Evolutionary conservation across 2,888 invertebrate genomes (phyloP), one percentile per base, ranked within the genome.

Genomic region (Perizoma affinitatum): DNA sequence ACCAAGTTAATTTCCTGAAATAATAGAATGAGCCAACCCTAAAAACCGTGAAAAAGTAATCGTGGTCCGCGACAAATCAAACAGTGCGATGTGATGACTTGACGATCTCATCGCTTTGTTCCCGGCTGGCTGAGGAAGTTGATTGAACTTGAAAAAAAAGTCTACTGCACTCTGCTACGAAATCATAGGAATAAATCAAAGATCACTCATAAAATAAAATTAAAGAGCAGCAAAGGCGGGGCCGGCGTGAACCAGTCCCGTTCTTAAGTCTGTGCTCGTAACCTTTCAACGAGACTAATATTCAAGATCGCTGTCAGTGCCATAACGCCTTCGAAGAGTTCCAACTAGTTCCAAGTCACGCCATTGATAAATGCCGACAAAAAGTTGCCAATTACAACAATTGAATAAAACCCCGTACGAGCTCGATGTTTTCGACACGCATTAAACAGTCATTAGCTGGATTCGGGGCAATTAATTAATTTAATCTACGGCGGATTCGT

Each of bases 361-460:
- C 71, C 71, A 75, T 68, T 78, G 76, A 81, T 79, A 78, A 76
- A 83, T 80, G 74, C 69, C 69, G 62, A 79, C 76, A 83, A 82
- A 81, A 61, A 86, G 80, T 72, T n/a, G 69, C 69, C 81, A 85
- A 86, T 84, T 84, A 84, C 74, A 82, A 82, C 79, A 82, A 82
- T 84, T 80, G 82, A 82, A 82, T 77, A 77, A 78, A 73, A 72
- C 73, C 66, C 65, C 68, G 70, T 70, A 70, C 69, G 66, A 69
- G 71, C 76, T 69, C 52, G 59, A 66, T 75, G 71, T 74, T 78
- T 80, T 79, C 69, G 74, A 76, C 73, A 76, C 79, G 81, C 80
- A 82, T 83, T 82, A 80, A 80, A 80, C 72, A 81, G 77, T 79
- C 82, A 84, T 86, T 87, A 86, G 76, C 75, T 69, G 73, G 75